A percentile compares a stretch with the other conserved stretches of the same genome.
phyloP scores from a whole-genome alignment of 2,797 vertebrate species.

The Morelia viridis region DNA sequence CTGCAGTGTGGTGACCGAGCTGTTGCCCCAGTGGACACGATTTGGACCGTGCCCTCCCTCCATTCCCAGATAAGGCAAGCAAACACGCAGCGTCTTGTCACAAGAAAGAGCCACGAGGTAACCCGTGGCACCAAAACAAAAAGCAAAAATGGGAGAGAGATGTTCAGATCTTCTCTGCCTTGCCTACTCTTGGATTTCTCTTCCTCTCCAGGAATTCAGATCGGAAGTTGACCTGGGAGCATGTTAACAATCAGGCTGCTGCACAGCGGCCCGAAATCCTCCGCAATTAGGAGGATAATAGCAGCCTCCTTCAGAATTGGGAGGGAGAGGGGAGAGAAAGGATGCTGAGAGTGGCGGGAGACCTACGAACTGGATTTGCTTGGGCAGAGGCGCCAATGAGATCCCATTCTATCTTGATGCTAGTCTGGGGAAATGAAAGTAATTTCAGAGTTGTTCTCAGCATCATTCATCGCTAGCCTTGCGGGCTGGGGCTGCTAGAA shows the following conservation, averaged over 20 bases:
- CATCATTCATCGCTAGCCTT: too few species aligned
- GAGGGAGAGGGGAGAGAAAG: slow-evolving; percentile 46
- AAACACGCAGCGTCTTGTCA: background rate
- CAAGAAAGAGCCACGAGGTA: background rate
- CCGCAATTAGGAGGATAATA: slow-evolving; percentile 71
- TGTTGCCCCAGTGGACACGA: background rate
- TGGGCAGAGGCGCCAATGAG: slow-evolving; percentile 26
- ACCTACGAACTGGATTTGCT: slow-evolving; percentile 52
- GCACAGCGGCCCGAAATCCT: slow-evolving; percentile 64
- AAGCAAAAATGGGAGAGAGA: background rate
- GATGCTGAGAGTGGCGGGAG: background rate
- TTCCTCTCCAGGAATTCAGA: slow-evolving; percentile 66
- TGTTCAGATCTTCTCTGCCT: slow-evolving; percentile 17
- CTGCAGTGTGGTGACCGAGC: background rate
- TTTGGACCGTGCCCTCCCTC: background rate
- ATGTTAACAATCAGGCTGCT: slow-evolving; percentile 73
- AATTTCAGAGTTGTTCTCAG: too few species aligned
- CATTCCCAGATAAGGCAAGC: background rate
- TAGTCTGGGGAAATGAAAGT: too few species aligned
- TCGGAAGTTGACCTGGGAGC: slow-evolving; percentile 68
- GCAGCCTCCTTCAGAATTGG: slow-evolving; percentile 63
- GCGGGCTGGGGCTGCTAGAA: too few species aligned
- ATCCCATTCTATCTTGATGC: slow-evolving; percentile 46
- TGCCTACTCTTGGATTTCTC: slow-evolving; percentile 59
- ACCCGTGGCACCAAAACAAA: background rate